Base-by-base conservation (phyloP, 2,888 invertebrate genomes). In the Candidula unifasciata region DNA sequence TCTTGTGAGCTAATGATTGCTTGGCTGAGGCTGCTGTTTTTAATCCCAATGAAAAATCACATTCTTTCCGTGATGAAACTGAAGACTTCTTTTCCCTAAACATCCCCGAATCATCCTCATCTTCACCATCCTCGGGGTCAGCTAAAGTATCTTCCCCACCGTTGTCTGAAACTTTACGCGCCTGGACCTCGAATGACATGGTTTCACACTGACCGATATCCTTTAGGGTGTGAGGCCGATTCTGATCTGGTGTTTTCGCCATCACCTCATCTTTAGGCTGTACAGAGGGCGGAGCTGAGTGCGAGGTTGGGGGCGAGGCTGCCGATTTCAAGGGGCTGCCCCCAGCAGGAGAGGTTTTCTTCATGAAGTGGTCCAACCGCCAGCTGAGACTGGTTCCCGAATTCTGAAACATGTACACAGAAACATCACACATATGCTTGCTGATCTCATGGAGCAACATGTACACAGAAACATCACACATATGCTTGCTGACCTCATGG, bases 361-460 rank as follows among this genome's bases (percentile, higher is more conserved):
- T 83, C 64, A 86, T 86, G 71, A 86, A 86, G 35, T 84, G 44
- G 10, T 33, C 52, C 37, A 86, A 57, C 0, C 79, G 57, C 86
- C 86, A 86, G 33, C 79, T 64, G 54, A 66, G 54, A 52, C 68
- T 81, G 54, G 84, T n/a, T 10, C 82, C 81, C 21, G 69, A 30
- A 37, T 71, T 81, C 85, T 85, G 85, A n/a, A 69, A 77, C 16
- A 33, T 24, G n/a, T n/a, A 54, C 16, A 27, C 68, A 44, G 13
- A 44, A 13, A 44, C 8, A 6, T 44, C 13, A 13, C 13, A 44
- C 2, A 44, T 44, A 13, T 44, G 44, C 44, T 44, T 44, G 44
- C 13, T 44, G 44, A 6, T 6, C 44, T 6, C 44, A 1, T 1
- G 2, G 8, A 44, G 8, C 6, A 6, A 44, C 44, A 44, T 13